Base-by-base conservation (phyloP, 1,140 invertebrate species). In the Heliothis virescens region DNA sequence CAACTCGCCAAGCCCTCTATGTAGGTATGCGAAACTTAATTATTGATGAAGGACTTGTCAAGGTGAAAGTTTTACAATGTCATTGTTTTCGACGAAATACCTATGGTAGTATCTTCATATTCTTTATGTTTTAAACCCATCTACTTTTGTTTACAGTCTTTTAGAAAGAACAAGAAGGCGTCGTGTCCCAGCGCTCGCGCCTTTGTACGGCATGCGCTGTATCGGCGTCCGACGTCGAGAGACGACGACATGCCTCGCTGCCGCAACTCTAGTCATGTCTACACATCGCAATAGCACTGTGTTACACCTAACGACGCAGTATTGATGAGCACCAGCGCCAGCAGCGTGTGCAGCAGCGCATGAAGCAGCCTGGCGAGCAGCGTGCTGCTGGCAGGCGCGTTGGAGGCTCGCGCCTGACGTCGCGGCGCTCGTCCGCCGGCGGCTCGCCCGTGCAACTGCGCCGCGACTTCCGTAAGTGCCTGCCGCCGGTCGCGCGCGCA, bases 1-100 rank as follows among this genome's bases (percentile, higher is more conserved):
- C 97, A 98, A 80, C 95, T 99, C 16, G 99, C 99, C 15, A 99
- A 98, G 47, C 99, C 99, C 41, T 98, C 98, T 55, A 96, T 99
- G 81, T 97, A 78, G 93, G 94, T 93, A 86, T 80, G 11, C 13
- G 10, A 2, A n/a, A 18, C 21, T 29, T 9, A 3, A 2, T 18
- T 57, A 18, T 57, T 57, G n/a, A n/a, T n/a, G n/a, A n/a, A n/a
- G n/a, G n/a, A n/a, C n/a, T n/a, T n/a, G n/a, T n/a, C n/a, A n/a
- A n/a, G n/a, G n/a, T n/a, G n/a, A n/a, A 57, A 7, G 9, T 57
- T 11, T 57, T 9, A 57, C 0, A 18, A 21, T 16, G 18, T 11
- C 21, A 11, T 57, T 18, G 18, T 18, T 57, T 18, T n/a, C 10
- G 13, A 18, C 2, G 9, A 57, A 18, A 57, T 26, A 71, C 16